Evolutionary conservation across 2,888 invertebrate species (phyloP).

Genomic region (Cloeon dipterum): DNA sequence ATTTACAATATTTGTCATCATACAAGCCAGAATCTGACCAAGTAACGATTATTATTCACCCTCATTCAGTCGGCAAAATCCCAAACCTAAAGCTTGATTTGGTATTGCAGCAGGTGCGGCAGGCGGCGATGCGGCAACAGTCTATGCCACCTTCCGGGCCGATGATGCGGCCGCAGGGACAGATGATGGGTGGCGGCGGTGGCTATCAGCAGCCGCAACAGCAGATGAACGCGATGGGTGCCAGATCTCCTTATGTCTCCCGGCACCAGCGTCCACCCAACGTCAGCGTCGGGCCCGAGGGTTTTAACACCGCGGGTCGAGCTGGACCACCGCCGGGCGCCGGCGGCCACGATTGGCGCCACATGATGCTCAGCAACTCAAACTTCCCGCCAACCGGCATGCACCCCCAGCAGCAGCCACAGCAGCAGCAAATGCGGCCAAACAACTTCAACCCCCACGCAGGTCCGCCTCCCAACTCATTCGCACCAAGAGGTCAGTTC

Average conservation of each 20-base stretch:
- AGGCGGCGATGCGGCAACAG: constrained; percentile 33
- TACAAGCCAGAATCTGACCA: too few species aligned
- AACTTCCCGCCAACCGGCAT: constrained; percentile 5
- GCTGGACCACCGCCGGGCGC: constrained; percentile 8
- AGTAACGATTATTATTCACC: too few species aligned
- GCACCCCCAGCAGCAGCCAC: constrained; percentile 10
- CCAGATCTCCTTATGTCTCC: constrained; percentile 16
- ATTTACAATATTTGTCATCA: too few species aligned
- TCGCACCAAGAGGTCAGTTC: too few species aligned
- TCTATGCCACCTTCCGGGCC: constrained; percentile 46
- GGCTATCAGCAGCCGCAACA: constrained; percentile 23
- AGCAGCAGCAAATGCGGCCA: constrained; percentile 18
- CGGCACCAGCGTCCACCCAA: constrained; percentile 32
- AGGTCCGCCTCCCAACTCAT: too few species aligned
- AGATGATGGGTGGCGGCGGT: constrained; percentile 14
- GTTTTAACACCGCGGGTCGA: constrained; percentile 21
- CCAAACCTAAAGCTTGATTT: too few species aligned
- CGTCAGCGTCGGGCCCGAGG: constrained; percentile 29
- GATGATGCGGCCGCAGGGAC: constrained; percentile 40
- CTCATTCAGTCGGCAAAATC: too few species aligned
- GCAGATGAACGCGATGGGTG: constrained; percentile 29
- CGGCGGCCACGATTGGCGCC: constrained; percentile 33
- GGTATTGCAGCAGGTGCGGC: too few species aligned
- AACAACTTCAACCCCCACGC: constrained; percentile 24
- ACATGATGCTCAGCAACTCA: constrained; percentile 29